Percentiles rank a stretch among this genome's conserved stretches.
Conservation (phyloP, 2,888 invertebrate species). For the Caenorhabditis panamensis region DNA sequence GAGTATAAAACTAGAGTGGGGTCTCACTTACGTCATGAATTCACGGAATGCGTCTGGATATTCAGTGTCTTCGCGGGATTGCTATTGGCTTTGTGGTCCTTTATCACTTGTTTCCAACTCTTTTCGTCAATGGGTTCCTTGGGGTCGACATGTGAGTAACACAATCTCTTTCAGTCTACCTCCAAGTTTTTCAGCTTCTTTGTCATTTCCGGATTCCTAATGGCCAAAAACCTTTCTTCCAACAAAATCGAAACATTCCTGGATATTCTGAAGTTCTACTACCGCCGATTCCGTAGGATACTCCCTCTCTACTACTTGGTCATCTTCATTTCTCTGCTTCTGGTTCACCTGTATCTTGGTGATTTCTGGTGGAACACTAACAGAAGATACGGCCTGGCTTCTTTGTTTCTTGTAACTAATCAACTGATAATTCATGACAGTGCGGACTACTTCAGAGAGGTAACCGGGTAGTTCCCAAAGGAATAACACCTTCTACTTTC, state of each 20-base stretch:
- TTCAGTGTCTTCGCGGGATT: conserved; percentile 55
- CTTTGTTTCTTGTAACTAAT: conserved; percentile 54
- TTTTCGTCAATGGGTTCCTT: conserved; percentile 56
- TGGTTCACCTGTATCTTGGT: conserved; percentile 33
- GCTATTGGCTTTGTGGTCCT: conserved; percentile 48
- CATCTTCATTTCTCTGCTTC: conserved; percentile 13
- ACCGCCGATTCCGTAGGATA: conserved; percentile 48
- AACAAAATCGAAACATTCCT: conserved; percentile 8
- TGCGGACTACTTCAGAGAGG: conserved; percentile 59
- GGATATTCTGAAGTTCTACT: conserved; percentile 39
- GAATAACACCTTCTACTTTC: neutral
- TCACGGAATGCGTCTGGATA: conserved; percentile 39
- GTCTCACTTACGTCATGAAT: neutral
- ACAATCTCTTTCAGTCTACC: neutral
- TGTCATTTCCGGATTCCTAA: conserved; percentile 59
- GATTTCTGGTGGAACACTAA: conserved; percentile 61
- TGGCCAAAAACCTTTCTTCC: conserved; percentile 49
- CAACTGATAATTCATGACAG: conserved; percentile 64
- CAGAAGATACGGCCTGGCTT: conserved; percentile 50
- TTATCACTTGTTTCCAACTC: conserved; percentile 49
- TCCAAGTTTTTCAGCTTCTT: conserved; percentile 45
- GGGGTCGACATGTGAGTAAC: conserved; percentile 55
- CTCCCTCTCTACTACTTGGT: conserved; percentile 54
- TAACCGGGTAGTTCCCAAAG: neutral
- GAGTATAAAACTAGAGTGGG: conserved; percentile 25